A percentile compares a stretch with the other conserved stretches of the same genome.
Evolutionary conservation across 1,140 invertebrate genomes (phyloP).

Genomic region (Odontomachus brunneus): DNA sequence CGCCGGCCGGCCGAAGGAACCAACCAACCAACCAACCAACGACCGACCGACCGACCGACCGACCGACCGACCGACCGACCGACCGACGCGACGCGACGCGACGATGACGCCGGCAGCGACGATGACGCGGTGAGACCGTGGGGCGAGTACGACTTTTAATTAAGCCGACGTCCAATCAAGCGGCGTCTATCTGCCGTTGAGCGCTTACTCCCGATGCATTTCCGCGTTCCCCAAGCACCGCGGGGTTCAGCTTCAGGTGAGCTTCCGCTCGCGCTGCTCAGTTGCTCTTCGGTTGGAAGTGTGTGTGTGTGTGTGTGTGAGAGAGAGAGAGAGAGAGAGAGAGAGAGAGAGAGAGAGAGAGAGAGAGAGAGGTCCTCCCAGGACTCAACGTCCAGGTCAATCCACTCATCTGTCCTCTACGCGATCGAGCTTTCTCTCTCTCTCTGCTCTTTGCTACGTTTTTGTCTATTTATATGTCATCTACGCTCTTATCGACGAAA

Average conservation of each 20-base stretch:
- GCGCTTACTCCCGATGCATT: conserved; percentile 55
- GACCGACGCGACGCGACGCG: neutral
- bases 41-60: too few relatives aligned
- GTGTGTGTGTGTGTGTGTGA: too few relatives aligned
- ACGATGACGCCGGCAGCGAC: neutral
- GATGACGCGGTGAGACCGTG: conserved; percentile 15
- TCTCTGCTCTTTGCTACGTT: neutral
- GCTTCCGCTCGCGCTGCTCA: conserved; percentile 31
- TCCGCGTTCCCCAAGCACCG: conserved; percentile 67
- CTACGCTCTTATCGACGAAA: conserved; percentile 57
- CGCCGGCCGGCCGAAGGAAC: neutral
- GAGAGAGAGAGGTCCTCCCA: neutral
- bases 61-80: too few relatives aligned
- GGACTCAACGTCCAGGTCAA: conserved; percentile 56
- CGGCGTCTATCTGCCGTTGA: conserved; percentile 58
- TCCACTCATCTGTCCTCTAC: conserved; percentile 30
- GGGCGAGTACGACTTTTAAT: conserved; percentile 72
- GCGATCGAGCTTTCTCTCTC: conserved; percentile 11
- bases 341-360: too few relatives aligned
- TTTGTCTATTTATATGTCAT: conserved; percentile 37
- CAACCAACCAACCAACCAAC: too few relatives aligned
- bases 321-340: conserved; percentile 22
- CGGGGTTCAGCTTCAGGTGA: conserved; percentile 35
- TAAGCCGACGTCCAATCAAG: conserved; percentile 72
- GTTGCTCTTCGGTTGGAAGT: neutral